Evolutionary conservation across 2,888 invertebrate genomes (phyloP).

Genomic region (Lasioglossum zephyrum): DNA sequence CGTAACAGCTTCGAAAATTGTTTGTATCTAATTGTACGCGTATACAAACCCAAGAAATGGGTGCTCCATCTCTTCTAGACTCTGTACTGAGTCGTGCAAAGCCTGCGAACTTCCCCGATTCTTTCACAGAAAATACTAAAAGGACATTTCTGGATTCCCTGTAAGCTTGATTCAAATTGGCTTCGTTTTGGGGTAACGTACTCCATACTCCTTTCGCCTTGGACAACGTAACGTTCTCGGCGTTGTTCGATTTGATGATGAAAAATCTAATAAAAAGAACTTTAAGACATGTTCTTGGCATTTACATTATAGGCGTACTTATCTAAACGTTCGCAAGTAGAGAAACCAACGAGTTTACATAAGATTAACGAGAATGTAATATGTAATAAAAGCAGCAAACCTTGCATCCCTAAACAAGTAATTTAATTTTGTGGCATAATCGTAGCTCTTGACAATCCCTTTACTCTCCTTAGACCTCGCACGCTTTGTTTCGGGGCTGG

Average conservation of each 20-base stretch:
- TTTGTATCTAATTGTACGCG: neutral
- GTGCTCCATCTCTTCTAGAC: slow-evolving; percentile 94
- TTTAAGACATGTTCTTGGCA: slow-evolving; percentile 64
- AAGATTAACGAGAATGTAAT: neutral
- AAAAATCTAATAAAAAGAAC: slow-evolving; percentile 88
- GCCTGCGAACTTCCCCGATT: slow-evolving; percentile 97
- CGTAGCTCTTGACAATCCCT: slow-evolving; percentile 89
- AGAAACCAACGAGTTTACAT: slow-evolving; percentile 15
- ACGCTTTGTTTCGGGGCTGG: slow-evolving; percentile 82
- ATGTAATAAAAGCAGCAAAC: slow-evolving; percentile 68
- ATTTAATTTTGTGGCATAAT: slow-evolving; percentile 95
- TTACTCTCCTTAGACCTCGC: slow-evolving; percentile 82
- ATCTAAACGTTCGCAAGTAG: slow-evolving; percentile 39
- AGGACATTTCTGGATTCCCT: slow-evolving; percentile 97
- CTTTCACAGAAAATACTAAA: slow-evolving; percentile 98
- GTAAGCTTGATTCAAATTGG: slow-evolving; percentile 97
- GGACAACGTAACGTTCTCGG: slow-evolving; percentile 97
- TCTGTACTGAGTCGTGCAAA: slow-evolving; percentile 96
- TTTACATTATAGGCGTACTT: slow-evolving; percentile 39
- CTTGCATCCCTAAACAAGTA: slow-evolving; percentile 97
- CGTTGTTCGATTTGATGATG: slow-evolving; percentile 98
- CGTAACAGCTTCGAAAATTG: neutral
- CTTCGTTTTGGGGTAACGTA: slow-evolving; percentile 98
- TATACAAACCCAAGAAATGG: slow-evolving; percentile 92
- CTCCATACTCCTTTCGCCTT: slow-evolving; percentile 99